Percentiles rank a stretch among this genome's conserved stretches.
phyloP scores from a whole-genome alignment of 1,140 invertebrate genomes.

The Thrips palmi region DNA sequence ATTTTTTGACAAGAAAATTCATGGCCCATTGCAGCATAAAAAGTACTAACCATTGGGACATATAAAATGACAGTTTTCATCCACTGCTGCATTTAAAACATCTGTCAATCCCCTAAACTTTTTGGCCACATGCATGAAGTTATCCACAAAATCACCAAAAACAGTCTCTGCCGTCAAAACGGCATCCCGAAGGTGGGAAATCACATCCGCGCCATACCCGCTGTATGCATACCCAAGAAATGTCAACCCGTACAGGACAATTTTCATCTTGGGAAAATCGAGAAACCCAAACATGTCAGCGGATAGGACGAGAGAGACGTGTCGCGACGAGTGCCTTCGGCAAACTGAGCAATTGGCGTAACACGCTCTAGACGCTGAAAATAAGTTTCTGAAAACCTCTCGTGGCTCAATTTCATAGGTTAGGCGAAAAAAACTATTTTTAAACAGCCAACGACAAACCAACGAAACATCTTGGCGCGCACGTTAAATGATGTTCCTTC shows the following conservation, averaged over 20 bases:
- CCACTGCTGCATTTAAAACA: conserved; percentile 63
- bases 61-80: conserved; percentile 57
- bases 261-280: conserved; percentile 43
- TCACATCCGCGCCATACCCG: conserved; percentile 53
- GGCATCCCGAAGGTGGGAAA: conserved; percentile 52
- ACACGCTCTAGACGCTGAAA: too few relatives aligned
- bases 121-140: conserved; percentile 51
- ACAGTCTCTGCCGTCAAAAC: conserved; percentile 56
- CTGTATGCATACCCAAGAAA: conserved; percentile 60
- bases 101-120: conserved; percentile 61
- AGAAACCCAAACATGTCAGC: too few relatives aligned
- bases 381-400: too few relatives aligned
- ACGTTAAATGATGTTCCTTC: too few relatives aligned
- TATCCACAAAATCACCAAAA: conserved; percentile 54
- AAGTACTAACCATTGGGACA: conserved; percentile 44
- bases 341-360: too few relatives aligned
- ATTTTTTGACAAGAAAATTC: conserved; percentile 3
- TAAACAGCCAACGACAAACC: too few relatives aligned
- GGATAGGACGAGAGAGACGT: too few relatives aligned
- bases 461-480: too few relatives aligned
- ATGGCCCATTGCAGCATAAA: conserved; percentile 4
- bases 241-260: conserved; percentile 50
- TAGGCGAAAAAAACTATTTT: too few relatives aligned
- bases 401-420: too few relatives aligned
- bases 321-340: too few relatives aligned